Percentiles rank a stretch among this genome's conserved stretches.
These are phyloP conservation scores for Mionectes macconnelli DNA, from an alignment of 2,113 vertebrate genomes.

Conservation along the genomic window DNA sequence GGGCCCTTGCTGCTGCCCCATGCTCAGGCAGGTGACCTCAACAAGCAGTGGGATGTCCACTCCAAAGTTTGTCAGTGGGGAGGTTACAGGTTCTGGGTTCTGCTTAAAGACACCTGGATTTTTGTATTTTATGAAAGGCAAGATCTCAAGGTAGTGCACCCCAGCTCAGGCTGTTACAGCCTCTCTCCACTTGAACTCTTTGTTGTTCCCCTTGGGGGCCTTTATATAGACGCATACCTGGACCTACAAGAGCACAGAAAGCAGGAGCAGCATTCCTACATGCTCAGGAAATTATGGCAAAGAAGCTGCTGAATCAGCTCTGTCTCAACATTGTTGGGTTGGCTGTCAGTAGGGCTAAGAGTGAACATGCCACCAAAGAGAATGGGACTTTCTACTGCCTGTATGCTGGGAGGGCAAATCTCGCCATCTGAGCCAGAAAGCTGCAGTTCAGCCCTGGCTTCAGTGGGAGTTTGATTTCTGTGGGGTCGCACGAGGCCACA, in stretches of 20 bases:
- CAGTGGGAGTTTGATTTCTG: not conserved
- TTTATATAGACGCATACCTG: not conserved
- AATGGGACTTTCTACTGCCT: not conserved
- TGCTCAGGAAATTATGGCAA: not conserved
- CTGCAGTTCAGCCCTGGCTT: not conserved
- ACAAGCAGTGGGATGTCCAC: not conserved
- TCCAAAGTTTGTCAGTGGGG: not conserved
- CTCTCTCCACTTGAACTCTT: not conserved
- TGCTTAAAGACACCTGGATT: not conserved
- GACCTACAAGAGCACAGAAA: not conserved
- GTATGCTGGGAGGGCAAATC: not conserved
- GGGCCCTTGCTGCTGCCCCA: accelerated
- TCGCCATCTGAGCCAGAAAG: not conserved
- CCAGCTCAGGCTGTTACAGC: not conserved
- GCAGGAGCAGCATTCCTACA: not conserved
- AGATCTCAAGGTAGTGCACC: not conserved
- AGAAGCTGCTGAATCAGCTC: not conserved
- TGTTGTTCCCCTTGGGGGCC: not conserved
- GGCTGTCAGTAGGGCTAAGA: not conserved
- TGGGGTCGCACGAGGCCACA: accelerated
- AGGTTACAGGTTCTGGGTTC: not conserved
- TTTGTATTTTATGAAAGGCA: not conserved
- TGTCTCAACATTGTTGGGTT: not conserved
- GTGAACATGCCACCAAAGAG: not conserved
- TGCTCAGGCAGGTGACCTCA: accelerated